These are phyloP conservation scores for Haemorhous mexicanus DNA, from an alignment of 2,113 vertebrate species.

Conservation along the genomic window DNA sequence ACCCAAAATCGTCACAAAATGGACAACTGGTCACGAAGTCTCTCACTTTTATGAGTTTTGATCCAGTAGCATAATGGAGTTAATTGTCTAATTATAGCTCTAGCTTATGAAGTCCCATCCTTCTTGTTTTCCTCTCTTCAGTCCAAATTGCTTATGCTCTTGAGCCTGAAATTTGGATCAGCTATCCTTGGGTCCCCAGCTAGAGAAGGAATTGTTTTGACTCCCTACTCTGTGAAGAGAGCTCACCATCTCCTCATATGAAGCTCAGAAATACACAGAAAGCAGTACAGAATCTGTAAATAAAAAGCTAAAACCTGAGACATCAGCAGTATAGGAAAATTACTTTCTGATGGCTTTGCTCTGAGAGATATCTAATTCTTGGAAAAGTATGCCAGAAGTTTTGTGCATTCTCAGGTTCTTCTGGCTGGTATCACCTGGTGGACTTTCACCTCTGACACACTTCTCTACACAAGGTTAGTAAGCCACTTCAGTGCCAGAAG, in stretches of 20 bases:
- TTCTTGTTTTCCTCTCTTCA: not conserved
- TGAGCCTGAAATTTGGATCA: not conserved
- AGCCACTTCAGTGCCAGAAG: not conserved
- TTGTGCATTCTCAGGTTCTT: not conserved
- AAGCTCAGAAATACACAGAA: not conserved
- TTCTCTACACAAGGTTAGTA: not conserved
- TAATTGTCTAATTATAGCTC: not conserved
- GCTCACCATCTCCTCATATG: not conserved
- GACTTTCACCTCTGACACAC: rapidly evolving
- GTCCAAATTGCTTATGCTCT: not conserved
- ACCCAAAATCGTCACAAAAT: not conserved
- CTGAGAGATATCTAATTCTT: not conserved
- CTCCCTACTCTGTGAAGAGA: not conserved
- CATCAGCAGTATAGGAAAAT: not conserved
- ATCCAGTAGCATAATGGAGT: not conserved
- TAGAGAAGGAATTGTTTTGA: not conserved
- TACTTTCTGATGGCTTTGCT: not conserved
- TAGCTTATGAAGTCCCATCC: not conserved
- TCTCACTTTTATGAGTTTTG: not conserved
- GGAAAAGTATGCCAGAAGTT: not conserved
- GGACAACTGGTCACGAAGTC: rapidly evolving
- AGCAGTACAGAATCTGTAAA: not conserved
- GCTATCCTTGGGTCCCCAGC: not conserved
- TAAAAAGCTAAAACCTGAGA: not conserved
- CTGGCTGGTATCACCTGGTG: not conserved